A percentile compares a stretch with the other conserved stretches of the same genome.
phyloP scores from a whole-genome alignment of 1,140 invertebrate genomes.

The Drosophila bocqueti region DNA sequence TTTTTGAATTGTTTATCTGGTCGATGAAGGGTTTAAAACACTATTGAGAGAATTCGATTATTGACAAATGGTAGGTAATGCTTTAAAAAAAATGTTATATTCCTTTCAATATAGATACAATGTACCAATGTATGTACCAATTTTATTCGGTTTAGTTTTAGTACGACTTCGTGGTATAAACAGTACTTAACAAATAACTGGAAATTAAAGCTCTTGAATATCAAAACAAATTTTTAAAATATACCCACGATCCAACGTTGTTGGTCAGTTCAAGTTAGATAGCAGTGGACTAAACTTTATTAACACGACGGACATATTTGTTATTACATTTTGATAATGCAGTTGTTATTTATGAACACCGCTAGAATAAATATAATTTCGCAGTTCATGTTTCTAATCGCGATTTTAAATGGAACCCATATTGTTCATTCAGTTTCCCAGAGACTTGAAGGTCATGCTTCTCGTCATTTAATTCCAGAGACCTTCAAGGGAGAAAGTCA shows the following conservation, averaged over 20 bases:
- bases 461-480: background rate
- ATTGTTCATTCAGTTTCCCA: slow-evolving; percentile 17
- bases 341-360: background rate
- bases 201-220: background rate
- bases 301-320: background rate
- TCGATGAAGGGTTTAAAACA: too few species aligned
- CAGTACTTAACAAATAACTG: slow-evolving; percentile 6
- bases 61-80: too few species aligned
- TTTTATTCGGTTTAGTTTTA: background rate
- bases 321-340: background rate
- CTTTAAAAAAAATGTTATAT: too few species aligned
- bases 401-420: background rate
- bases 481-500: slow-evolving; percentile 25
- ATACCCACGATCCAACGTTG: background rate
- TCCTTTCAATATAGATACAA: background rate
- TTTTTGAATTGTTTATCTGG: too few species aligned
- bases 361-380: background rate
- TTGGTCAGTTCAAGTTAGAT: background rate
- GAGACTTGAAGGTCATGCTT: background rate
- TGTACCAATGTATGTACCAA: background rate
- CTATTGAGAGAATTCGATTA: too few species aligned
- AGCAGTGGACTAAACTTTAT: background rate
- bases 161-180: background rate
- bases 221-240: background rate
- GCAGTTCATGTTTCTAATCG: background rate